phyloP scores from a whole-genome alignment of 1,140 invertebrate genomes.

The Artemia franciscana region DNA sequence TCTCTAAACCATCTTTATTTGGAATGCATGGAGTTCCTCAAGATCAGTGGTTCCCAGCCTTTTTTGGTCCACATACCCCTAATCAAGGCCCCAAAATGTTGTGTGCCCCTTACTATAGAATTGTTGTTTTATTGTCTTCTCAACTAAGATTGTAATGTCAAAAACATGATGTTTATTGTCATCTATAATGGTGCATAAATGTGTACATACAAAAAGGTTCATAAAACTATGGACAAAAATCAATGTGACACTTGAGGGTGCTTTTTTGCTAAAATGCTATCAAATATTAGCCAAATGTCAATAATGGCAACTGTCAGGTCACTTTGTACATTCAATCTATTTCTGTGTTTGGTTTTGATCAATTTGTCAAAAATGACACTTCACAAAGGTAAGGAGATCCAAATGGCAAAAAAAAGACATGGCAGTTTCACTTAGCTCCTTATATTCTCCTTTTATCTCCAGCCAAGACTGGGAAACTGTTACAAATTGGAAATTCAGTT shows the following conservation, averaged over 20 bases:
- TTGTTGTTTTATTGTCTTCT: background rate
- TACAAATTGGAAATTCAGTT: background rate
- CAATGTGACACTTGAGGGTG: background rate
- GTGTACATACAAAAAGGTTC: background rate
- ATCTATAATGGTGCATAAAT: background rate
- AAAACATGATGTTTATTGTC: background rate
- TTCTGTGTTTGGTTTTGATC: background rate
- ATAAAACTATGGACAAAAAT: too few relatives aligned
- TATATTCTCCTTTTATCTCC: background rate
- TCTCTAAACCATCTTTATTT: too few relatives aligned
- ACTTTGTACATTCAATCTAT: background rate
- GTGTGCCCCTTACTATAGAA: background rate
- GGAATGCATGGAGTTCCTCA: too few relatives aligned
- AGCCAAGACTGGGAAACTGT: background rate
- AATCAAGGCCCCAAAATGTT: background rate
- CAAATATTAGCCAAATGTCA: background rate
- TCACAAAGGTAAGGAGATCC: background rate
- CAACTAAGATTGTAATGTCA: background rate
- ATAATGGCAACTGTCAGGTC: background rate
- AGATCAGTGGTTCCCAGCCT: background rate
- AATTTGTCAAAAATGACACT: background rate
- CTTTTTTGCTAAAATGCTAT: background rate
- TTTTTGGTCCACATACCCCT: background rate
- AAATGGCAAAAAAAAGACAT: background rate
- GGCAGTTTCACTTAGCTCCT: background rate